Base-by-base conservation (phyloP, 2,797 vertebrate species). In the Galagoides demidoff region DNA sequence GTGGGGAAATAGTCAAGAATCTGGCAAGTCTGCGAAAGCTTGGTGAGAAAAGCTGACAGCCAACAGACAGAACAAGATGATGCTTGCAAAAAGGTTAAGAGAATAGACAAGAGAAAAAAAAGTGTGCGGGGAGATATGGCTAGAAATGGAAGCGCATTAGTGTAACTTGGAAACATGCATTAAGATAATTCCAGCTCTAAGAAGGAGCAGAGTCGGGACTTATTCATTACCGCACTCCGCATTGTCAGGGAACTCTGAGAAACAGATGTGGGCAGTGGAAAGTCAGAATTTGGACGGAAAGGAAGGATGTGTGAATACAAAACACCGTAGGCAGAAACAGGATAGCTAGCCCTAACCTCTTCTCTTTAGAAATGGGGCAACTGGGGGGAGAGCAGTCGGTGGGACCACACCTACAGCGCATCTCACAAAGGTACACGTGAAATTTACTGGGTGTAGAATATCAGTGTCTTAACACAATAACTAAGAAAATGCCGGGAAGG, bases 21-120 rank as follows among this genome's bases (percentile, higher is more conserved):
- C 92, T 95, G 94, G 92, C 95, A 97, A 94, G 92, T 95, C 86
- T 66, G 89, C 4, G n/a, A 94, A 96, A 96, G 89, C 95, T 95
- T 39, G 68, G 85, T 88, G 82, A 97, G 96, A 94, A 97, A 97
- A 97, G 97, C 97, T 96, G 97, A 96, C 97, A 98, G 95, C 73
- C 95, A 93, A 97, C 86, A 97, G 97, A 95, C 92, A 85, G 96
- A 96, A 97, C 89, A 95, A 97, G 97, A 97, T 95, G 97, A 97
- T 93, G 91, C 91, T 85, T 97, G 95, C 91, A 97, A 78, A 97
- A 96, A 94, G 95, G 96, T 95, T 93, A 93, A 95, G 95, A 95
- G 89, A 96, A 94, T 49, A 96, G 92, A 88, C 73, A 79, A 63
- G 84, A 81, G 66, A 4, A 0, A 16, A 79, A 92, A 95, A 79